Conservation (phyloP, 2,797 vertebrate genomes). For the Sebastes ruberrimus region DNA sequence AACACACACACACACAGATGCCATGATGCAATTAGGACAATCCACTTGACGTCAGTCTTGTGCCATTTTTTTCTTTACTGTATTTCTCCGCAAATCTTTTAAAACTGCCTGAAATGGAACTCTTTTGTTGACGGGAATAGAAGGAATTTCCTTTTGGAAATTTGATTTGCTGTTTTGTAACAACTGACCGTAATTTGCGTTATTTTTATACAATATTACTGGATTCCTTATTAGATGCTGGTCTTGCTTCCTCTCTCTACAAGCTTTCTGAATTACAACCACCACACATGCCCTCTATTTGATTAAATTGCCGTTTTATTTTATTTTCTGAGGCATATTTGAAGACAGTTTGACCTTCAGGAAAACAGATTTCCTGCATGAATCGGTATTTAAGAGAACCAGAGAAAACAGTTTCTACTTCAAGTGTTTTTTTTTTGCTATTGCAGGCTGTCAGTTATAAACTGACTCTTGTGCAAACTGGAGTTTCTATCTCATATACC, state of each 20-base stretch:
- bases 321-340: neutral
- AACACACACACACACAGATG: neutral
- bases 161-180: slow-evolving; percentile 25
- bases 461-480: neutral
- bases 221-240: neutral
- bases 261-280: neutral
- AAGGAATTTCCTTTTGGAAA: neutral
- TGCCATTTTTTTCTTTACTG: slow-evolving; percentile 14
- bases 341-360: neutral
- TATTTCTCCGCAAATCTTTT: neutral
- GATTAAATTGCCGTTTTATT: neutral
- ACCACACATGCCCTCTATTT: neutral
- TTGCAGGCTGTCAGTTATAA: neutral
- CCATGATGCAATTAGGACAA: slow-evolving; percentile 52
- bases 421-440: neutral
- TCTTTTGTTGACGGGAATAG: neutral
- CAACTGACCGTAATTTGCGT: slow-evolving; percentile 16
- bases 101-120: neutral
- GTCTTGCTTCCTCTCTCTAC: neutral
- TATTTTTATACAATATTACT: slow-evolving; percentile 25
- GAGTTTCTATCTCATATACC: neutral
- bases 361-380: neutral
- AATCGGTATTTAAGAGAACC: neutral
- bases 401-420: neutral
- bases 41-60: slow-evolving; percentile 31